Evolutionary conservation across 2,888 invertebrate species (phyloP), one percentile per base, ranked within the genome.

Genomic region (Orthosia incerta): DNA sequence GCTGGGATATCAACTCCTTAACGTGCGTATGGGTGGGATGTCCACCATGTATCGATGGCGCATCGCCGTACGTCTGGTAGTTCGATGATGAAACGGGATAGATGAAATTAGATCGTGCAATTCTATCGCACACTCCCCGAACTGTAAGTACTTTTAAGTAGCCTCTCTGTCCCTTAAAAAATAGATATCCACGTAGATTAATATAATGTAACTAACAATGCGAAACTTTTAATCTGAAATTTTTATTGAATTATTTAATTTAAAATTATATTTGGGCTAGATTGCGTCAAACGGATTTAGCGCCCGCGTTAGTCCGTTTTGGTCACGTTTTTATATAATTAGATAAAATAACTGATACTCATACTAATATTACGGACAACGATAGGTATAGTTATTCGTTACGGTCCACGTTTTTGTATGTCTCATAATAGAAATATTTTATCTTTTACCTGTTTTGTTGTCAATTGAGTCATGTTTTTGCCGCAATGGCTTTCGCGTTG

Each of bases 181-280:
- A 61, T 45, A 13, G 26, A 73, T 50, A 57, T 16, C 16, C 4
- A 26, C n/a, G 4, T 59, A 26, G 39, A 51, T 26, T 50, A 57
- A 26, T 48, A 15, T 70, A 73, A 45, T 45, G 4, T 15, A 18
- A 74, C 9, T 15, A 55, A 48, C 53, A 66, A 48, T 76, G 16
- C 31, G 45, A 74, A 61, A 46, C 23, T 71, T 70, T 39, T 12
- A 18, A 23, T 15, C 13, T 48, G 48, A 55, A 55, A 39, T 39
- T 73, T 23, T 66, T 75, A 18, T 4, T 4, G 15, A 55, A 55
- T 75, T 48, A 53, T 48, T 39, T 26, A 39, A 26, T 67, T 56
- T 13, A 55, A 55, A 75, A 16, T 65, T n/a, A 48, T n/a, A 48
- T 55, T 48, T 7, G 11, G 48, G 31, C 18, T 55, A 16, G 26